Conservation (phyloP, 2,113 vertebrate species). For the Vulpes lagopus region DNA sequence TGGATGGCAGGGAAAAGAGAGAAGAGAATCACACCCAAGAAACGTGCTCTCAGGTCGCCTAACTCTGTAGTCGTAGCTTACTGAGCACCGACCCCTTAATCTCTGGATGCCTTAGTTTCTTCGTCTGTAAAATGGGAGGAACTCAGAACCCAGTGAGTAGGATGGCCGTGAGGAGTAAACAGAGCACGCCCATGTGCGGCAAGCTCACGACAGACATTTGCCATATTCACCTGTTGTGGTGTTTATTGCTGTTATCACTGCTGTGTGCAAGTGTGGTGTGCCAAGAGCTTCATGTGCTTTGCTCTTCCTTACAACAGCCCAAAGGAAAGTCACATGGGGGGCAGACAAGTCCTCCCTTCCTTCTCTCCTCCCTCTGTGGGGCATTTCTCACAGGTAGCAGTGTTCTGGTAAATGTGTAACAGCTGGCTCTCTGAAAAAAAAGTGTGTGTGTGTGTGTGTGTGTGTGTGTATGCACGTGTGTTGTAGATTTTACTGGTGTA, state of each 20-base stretch:
- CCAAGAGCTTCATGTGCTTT: fast-evolving
- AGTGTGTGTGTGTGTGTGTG: not conserved
- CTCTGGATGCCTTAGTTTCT: not conserved
- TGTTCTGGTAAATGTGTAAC: not conserved
- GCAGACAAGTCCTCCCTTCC: not conserved
- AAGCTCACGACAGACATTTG: not conserved
- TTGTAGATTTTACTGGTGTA: not conserved
- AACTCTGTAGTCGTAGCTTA: not conserved
- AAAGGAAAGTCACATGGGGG: not conserved
- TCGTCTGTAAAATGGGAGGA: not conserved
- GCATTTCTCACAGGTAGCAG: not conserved
- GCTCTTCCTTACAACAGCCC: not conserved
- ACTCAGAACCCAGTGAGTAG: not conserved
- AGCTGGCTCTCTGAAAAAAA: not conserved
- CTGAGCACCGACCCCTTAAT: not conserved
- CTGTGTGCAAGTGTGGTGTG: not conserved
- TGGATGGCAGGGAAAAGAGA: not conserved
- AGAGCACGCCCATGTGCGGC: fast-evolving
- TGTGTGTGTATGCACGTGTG: not conserved
- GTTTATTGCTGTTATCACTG: no score
- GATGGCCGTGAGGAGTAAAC: not conserved
- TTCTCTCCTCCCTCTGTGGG: not conserved
- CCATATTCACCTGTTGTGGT: fast-evolving
- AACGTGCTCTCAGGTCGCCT: not conserved
- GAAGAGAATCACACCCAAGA: not conserved